Base-by-base conservation (phyloP, 2,888 invertebrate species). In the Xanthorhoe spadicearia region DNA sequence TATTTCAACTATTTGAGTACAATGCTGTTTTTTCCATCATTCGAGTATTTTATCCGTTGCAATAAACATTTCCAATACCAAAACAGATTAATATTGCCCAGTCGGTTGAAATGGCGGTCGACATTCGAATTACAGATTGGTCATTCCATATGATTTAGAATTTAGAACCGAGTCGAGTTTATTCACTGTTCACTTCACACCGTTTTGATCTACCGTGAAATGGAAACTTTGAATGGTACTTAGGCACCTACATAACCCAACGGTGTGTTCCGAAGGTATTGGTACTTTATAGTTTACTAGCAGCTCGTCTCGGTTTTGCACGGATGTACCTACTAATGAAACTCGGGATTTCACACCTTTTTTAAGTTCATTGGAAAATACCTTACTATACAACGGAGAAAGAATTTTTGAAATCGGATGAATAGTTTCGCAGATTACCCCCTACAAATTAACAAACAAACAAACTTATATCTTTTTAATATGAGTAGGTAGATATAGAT, bases 131-230 rank as follows among this genome's bases (percentile, higher is more conserved):
- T 80, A 77, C 74, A 74, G 80, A 83, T 82, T 79, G 74, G 72
- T 71, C 75, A 77, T 80, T 81, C 77, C 74, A 80, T 78, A 80
- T 78, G 77, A 82, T 82, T 83, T 48, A 81, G 78, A 84, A 83
- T 83, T 83, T 77, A 78, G 76, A 81, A 77, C 77, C 76, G 74
- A 72, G 74, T 68, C 64, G 77, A 81, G 82, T 83, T 82, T 83
- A 83, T 83, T 84, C 80, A 63, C 46, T 43, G 55, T 50, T 56
- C 51, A 43, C 54, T 17, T 52, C 55, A 82, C 82, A 83, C 79
- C 79, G 80, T 78, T 79, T 73, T 77, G 83, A 84, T 82, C 76
- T 78, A 78, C 77, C 81, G 78, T 81, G 79, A 82, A 82, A 83
- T 78, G 75, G 76, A 80, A 81, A 80, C 76, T 63, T 61, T 62